Conservation (phyloP, 1,140 invertebrate species). For the Hydropsyche tenuis region DNA sequence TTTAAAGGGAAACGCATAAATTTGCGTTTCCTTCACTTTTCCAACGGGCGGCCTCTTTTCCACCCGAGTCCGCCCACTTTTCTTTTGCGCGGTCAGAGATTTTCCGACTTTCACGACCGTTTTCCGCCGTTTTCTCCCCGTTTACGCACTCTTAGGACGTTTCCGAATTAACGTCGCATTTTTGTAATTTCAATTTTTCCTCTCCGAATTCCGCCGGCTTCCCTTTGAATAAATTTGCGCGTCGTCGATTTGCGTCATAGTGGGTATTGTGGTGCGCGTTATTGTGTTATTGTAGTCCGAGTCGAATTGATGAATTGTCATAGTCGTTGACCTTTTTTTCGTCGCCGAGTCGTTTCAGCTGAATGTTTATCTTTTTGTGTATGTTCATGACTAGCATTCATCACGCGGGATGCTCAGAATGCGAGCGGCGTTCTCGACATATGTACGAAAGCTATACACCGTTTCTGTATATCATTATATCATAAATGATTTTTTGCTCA, state of each 20-base stretch:
- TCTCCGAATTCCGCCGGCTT: neutral
- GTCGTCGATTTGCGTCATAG: slow-evolving; percentile 25
- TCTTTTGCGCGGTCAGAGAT: neutral
- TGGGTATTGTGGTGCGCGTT: neutral
- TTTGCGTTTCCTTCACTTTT: slow-evolving; percentile 16
- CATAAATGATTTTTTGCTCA: too few relatives aligned
- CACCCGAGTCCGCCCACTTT: neutral
- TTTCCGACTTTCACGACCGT: neutral
- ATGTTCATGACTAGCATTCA: neutral
- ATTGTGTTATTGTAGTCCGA: neutral
- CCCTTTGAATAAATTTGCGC: slow-evolving; percentile 4
- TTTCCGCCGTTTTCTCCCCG: neutral
- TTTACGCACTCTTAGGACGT: neutral
- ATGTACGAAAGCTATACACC: too few relatives aligned
- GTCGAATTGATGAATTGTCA: slow-evolving; percentile 28
- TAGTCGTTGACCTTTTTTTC: neutral
- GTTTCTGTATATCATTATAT: too few relatives aligned
- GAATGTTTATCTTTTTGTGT: neutral
- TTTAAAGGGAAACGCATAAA: slow-evolving; percentile 3
- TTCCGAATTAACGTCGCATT: neutral
- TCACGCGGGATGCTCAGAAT: too few relatives aligned
- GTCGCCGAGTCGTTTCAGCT: too few relatives aligned
- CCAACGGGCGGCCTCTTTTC: neutral
- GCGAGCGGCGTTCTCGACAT: too few relatives aligned
- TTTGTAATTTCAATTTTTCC: neutral